These are phyloP conservation scores for Chrysocyon brachyurus DNA, from an alignment of 2,797 vertebrate species.

Conservation along the genomic window DNA sequence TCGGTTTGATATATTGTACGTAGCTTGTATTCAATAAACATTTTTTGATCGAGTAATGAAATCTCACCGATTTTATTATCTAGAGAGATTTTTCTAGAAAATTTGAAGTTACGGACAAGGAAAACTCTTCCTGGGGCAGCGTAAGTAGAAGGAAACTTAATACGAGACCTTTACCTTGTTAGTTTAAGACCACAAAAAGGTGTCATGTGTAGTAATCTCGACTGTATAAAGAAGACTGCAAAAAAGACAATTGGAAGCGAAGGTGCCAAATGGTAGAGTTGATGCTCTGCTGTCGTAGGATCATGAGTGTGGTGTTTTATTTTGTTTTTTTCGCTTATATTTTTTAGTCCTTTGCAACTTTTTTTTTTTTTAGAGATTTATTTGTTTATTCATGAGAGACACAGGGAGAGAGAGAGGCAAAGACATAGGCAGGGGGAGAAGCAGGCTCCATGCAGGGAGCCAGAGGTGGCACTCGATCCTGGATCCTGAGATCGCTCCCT, in stretches of 20 bases:
- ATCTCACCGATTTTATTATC: not conserved
- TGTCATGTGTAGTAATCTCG: not conserved
- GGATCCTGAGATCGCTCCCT: too few species aligned
- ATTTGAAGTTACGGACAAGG: not conserved
- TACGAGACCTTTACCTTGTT: not conserved
- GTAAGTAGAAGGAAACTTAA: slow-evolving; percentile 22
- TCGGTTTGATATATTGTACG: not conserved
- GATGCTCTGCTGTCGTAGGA: not conserved
- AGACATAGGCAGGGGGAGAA: too few species aligned
- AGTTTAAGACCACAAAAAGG: slow-evolving; percentile 10
- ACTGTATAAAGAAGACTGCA: not conserved
- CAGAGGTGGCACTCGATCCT: too few species aligned
- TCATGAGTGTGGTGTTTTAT: not conserved
- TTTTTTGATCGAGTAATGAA: not conserved
- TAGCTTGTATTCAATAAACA: not conserved
- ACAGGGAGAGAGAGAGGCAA: too few species aligned
- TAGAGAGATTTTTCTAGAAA: slow-evolving; percentile 26
- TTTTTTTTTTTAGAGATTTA: not conserved
- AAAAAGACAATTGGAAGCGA: not conserved
- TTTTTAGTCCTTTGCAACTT: slow-evolving; percentile 34
- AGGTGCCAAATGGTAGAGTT: not conserved
- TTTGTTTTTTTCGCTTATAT: not conserved
- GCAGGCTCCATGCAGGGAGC: too few species aligned
- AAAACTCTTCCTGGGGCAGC: not conserved
- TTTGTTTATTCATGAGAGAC: too few species aligned